Percentiles rank a stretch among this genome's conserved stretches.
Conservation (phyloP, 2,888 invertebrate species). For the Plusia festucae region DNA sequence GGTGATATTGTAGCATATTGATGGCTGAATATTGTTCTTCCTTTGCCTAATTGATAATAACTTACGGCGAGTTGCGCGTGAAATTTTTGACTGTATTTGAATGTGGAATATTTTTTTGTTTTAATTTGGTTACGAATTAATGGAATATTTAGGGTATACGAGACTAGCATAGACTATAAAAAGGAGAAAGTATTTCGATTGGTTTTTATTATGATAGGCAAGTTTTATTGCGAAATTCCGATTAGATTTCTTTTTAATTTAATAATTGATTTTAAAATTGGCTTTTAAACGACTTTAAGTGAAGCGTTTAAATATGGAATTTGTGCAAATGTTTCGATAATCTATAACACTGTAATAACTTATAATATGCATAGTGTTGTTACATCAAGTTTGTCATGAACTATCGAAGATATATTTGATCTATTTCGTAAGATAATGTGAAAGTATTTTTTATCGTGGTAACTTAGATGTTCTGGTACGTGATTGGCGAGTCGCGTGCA, state of each 20-base stretch:
- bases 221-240: neutral
- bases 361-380: too few species aligned
- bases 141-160: neutral
- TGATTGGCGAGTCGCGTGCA: slow-evolving; percentile 26
- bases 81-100: slow-evolving; percentile 32
- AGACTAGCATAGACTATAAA: neutral
- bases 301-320: neutral
- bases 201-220: neutral
- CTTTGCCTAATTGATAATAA: slow-evolving; percentile 33
- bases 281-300: neutral
- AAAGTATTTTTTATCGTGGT: slow-evolving; percentile 11
- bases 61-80: slow-evolving; percentile 37
- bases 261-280: neutral
- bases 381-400: neutral
- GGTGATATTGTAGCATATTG: slow-evolving; percentile 43
- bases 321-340: too few species aligned
- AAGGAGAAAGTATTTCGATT: neutral
- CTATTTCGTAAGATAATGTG: neutral
- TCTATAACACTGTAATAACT: too few species aligned
- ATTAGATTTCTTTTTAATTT: neutral
- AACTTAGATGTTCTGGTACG: slow-evolving; percentile 27
- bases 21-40: slow-evolving; percentile 35
- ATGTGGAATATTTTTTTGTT: slow-evolving; percentile 27
- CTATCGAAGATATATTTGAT: neutral
- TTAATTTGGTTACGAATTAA: slow-evolving; percentile 14